phyloP scores from a whole-genome alignment of 2,797 vertebrate species.

The Lacerta bilineata region DNA sequence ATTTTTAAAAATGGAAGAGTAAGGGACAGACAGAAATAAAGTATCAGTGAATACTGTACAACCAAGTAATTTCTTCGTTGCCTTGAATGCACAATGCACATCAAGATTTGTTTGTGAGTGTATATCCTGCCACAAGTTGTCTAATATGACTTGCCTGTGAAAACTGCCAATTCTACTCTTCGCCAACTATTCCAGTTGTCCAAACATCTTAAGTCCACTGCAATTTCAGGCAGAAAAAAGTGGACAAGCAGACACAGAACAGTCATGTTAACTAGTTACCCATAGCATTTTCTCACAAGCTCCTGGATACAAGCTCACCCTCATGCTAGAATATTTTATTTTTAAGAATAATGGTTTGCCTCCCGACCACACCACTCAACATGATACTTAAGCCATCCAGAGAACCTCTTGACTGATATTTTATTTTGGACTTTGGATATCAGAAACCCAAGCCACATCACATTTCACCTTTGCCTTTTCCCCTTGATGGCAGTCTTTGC shows the following conservation, averaged over 20 bases:
- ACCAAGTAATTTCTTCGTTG: neutral
- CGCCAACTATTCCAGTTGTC: neutral
- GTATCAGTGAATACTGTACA: neutral
- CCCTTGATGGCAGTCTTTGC: neutral
- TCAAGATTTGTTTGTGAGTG: neutral
- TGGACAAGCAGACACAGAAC: neutral
- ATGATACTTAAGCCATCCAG: neutral
- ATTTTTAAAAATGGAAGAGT: constrained; percentile 7
- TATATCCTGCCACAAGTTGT: neutral
- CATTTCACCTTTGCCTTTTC: neutral
- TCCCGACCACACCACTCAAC: neutral
- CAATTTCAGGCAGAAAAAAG: neutral
- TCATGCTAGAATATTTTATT: neutral
- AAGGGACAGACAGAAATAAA: neutral
- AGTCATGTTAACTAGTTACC: neutral
- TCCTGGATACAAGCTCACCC: neutral
- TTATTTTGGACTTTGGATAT: neutral
- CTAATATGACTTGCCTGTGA: neutral
- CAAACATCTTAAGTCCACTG: neutral
- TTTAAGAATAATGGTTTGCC: neutral
- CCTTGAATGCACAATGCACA: neutral
- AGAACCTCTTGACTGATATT: neutral
- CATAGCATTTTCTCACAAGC: neutral
- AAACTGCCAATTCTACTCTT: neutral
- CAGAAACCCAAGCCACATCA: neutral